phyloP scores from a whole-genome alignment of 1,140 invertebrate species.

The Eriocheir sinensis region DNA sequence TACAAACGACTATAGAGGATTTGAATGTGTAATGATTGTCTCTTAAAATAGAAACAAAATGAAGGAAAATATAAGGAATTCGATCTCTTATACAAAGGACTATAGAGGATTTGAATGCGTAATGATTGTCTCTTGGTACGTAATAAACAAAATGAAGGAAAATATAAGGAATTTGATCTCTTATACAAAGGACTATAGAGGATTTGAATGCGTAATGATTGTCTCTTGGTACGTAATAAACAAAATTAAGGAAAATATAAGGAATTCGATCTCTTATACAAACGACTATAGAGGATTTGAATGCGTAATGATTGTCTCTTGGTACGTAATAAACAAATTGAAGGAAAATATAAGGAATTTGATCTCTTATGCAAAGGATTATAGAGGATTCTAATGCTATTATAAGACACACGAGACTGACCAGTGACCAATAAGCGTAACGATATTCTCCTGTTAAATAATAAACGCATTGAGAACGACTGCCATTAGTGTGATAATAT shows the following conservation, averaged over 20 bases:
- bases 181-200: too few relatives aligned
- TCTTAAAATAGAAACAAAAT: too few relatives aligned
- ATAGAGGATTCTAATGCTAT: too few relatives aligned
- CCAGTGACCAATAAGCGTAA: not conserved
- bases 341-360: not conserved
- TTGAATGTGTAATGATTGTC: too few relatives aligned
- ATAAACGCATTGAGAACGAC: not conserved
- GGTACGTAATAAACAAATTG: not conserved
- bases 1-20: not conserved
- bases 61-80: not conserved
- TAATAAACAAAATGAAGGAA: not conserved
- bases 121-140: not conserved
- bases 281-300: not conserved
- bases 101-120: too few relatives aligned
- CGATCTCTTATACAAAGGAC: not conserved
- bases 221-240: conserved; percentile 76
- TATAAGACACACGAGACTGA: too few relatives aligned
- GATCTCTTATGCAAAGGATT: not conserved
- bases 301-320: not conserved
- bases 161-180: not conserved
- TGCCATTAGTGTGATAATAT: too few relatives aligned
- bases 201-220: too few relatives aligned
- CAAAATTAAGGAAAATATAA: conserved; percentile 56
- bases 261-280: not conserved
- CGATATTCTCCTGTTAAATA: not conserved